Evolutionary conservation across 1,140 invertebrate genomes (phyloP).

Genomic region (Chionoecetes opilio): DNA sequence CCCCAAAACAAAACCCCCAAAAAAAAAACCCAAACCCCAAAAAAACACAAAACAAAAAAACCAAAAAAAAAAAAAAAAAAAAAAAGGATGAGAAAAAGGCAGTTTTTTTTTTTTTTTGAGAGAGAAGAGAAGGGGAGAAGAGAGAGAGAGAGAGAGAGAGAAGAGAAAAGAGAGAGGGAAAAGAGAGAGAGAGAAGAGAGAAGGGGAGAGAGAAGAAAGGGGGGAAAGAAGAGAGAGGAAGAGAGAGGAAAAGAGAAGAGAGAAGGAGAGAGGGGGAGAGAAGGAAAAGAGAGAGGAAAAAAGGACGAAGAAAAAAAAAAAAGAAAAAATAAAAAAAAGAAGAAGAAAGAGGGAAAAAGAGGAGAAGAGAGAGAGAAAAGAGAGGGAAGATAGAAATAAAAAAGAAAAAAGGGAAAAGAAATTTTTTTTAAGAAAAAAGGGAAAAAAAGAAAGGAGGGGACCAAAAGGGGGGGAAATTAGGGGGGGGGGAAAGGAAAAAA

Average conservation of each 20-base stretch:
- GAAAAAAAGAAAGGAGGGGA: conserved; percentile 52
- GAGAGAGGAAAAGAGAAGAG: background rate
- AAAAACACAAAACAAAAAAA: too few relatives aligned
- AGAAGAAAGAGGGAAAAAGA: background rate
- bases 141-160: too few relatives aligned
- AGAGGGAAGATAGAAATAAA: background rate
- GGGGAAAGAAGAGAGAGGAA: too few relatives aligned
- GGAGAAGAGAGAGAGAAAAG: background rate
- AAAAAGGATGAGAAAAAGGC: too few relatives aligned
- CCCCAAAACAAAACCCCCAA: too few relatives aligned
- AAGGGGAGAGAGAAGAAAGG: background rate
- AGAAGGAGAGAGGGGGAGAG: background rate
- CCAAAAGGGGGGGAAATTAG: conserved; percentile 44
- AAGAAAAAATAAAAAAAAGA: background rate
- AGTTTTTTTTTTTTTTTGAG: too few relatives aligned
- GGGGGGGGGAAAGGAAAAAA: conserved; percentile 45
- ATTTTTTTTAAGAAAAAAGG: conserved; percentile 11
- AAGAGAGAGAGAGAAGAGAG: too few relatives aligned
- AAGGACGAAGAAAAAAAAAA: background rate
- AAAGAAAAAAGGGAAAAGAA: too few relatives aligned
- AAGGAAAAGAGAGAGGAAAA: background rate
- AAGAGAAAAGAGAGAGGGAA: background rate
- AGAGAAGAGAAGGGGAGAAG: background rate
- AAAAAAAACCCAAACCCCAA: too few relatives aligned
- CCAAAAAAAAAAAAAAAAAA: too few relatives aligned